Base-by-base conservation (phyloP, 1,140 invertebrate species). In the Batillaria attramentaria region DNA sequence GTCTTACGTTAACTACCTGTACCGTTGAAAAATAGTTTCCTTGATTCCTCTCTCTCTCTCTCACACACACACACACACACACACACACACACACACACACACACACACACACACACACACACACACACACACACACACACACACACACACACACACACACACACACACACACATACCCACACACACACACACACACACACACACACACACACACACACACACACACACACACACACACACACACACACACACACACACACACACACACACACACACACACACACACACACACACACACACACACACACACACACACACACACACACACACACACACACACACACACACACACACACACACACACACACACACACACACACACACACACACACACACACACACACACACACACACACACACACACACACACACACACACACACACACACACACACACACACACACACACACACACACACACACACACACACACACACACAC, bases 271-370 rank as follows among this genome's bases (percentile, higher is more conserved):
- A 65, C 62, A 35, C 62, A 65, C 62, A 5, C 28, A 65, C 62
- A 33, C 62, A n/a, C 62, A n/a, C 62, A 65, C 62, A 65, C 62
- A 65, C 62, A 65, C 62, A 65, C 62, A 65, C 62, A 65, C 62
- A 65, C 62, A 65, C 62, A 65, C 62, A 33, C 62, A 65, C 62
- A 24, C 46, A 50, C 46, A 50, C 46, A 50, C 46, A 50, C 10
- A 10, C 24, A 10, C 24, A 24, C 24, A 13, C 10, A 10, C 46
- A 10, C 10, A 50, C 46, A n/a, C 57, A n/a, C 57, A n/a, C 57
- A n/a, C 57, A n/a, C 6, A n/a, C 57, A n/a, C 24, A n/a, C 57
- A n/a, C 57, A n/a, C 57, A n/a, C 57, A n/a, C 57, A n/a, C 57
- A n/a, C 57, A n/a, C 6, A n/a, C 57, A n/a, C 6, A n/a, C 57